Conservation (phyloP, 2,797 vertebrate species). For the Malacoraja senta region DNA sequence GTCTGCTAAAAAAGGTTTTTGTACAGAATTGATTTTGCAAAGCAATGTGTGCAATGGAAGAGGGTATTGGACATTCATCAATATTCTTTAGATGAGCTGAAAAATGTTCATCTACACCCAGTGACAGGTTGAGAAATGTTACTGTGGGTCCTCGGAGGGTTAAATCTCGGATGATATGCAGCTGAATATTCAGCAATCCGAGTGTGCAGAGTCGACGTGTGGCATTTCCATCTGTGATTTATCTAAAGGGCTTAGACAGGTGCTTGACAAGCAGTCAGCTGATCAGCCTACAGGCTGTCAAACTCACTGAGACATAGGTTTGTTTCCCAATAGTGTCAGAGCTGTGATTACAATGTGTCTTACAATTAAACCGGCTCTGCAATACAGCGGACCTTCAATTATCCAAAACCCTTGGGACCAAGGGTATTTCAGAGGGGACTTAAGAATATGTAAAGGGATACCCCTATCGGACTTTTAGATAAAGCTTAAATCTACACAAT, state of each 20-base stretch:
- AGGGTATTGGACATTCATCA: slow-evolving; percentile 19
- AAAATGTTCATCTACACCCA: slow-evolving; percentile 28
- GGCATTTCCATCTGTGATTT: slow-evolving; percentile 39
- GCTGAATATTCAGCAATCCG: slow-evolving; percentile 36
- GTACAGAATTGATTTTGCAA: slow-evolving; percentile 31
- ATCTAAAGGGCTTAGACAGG: slow-evolving; percentile 37
- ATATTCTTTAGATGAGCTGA: slow-evolving; percentile 34
- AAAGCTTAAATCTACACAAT: slow-evolving; percentile 19
- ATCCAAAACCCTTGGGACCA: slow-evolving; percentile 10
- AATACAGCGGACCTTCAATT: slow-evolving; percentile 34
- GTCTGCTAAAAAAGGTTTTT: slow-evolving; percentile 2
- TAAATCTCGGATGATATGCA: slow-evolving; percentile 37
- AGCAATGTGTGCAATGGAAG: not conserved
- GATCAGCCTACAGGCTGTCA: slow-evolving; percentile 36
- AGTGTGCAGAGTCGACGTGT: slow-evolving; percentile 33
- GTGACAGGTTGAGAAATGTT: slow-evolving; percentile 30
- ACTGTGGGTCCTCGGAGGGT: slow-evolving; percentile 16
- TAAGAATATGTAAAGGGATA: slow-evolving; percentile 3
- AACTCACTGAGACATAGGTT: slow-evolving; percentile 37
- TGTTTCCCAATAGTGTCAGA: slow-evolving; percentile 38
- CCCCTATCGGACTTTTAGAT: not conserved
- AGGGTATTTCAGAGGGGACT: slow-evolving; percentile 8
- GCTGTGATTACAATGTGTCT: slow-evolving; percentile 36
- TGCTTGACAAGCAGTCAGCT: slow-evolving; percentile 37
- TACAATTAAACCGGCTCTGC: slow-evolving; percentile 35